phyloP scores from a whole-genome alignment of 1,140 invertebrate species.

The Diabrotica undecimpunctata region DNA sequence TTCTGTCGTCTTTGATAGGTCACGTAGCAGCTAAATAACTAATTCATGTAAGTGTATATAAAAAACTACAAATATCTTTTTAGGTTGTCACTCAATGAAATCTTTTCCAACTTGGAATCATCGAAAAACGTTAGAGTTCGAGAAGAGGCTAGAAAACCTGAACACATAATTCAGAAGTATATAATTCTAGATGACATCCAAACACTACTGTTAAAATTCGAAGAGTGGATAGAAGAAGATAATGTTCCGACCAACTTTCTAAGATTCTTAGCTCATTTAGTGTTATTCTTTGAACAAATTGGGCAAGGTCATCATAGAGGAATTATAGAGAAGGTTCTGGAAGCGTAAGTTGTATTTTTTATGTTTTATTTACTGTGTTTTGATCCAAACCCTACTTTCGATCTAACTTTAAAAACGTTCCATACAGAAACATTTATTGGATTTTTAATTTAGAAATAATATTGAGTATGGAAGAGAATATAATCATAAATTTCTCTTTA shows the following conservation, averaged over 20 bases:
- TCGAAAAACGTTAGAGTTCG: constrained; percentile 54
- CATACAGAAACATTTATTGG: too few species aligned
- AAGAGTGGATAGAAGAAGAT: constrained; percentile 41
- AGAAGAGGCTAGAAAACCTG: constrained; percentile 54
- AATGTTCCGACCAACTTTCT: constrained; percentile 58
- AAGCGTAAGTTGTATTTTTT: constrained; percentile 54
- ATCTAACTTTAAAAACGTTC: too few species aligned
- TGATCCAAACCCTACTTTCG: too few species aligned
- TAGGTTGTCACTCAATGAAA: constrained; percentile 66
- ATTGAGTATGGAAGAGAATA: too few species aligned
- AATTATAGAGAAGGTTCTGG: constrained; percentile 68
- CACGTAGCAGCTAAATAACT: too few species aligned
- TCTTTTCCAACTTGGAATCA: constrained; percentile 62
- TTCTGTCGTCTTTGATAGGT: too few species aligned
- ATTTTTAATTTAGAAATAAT: too few species aligned
- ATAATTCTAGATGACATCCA: constrained; percentile 71
- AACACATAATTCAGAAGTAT: constrained; percentile 72
- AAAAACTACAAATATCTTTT: constrained; percentile 3
- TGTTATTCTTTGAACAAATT: constrained; percentile 76
- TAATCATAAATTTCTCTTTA: too few species aligned
- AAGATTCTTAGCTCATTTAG: constrained; percentile 79
- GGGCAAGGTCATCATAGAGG: constrained; percentile 65
- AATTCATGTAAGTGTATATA: too few species aligned
- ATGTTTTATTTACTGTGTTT: not conserved
- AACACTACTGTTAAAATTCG: constrained; percentile 60